Evolutionary conservation across 2,888 invertebrate genomes (phyloP).

Genomic region (Scaptomyza parva): DNA sequence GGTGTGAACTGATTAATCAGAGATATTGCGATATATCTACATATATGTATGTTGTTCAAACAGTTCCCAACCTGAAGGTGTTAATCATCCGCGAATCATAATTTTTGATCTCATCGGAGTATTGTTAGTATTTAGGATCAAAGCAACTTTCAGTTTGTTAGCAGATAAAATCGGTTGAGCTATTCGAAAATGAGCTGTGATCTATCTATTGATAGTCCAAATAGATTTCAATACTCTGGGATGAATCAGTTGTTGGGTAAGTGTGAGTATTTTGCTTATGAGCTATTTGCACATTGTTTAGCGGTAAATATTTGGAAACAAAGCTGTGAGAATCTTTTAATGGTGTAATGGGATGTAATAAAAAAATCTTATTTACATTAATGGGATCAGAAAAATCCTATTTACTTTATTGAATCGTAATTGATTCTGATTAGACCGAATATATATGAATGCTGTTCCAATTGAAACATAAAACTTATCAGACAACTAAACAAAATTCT

Average conservation of each 20-base stretch:
- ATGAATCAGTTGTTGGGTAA: slow-evolving; percentile 1
- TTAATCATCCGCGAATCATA: slow-evolving; percentile 66
- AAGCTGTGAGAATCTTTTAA: not conserved
- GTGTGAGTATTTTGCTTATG: not conserved
- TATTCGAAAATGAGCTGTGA: slow-evolving; percentile 43
- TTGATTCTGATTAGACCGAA: too few species aligned
- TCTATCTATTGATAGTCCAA: slow-evolving; percentile 14
- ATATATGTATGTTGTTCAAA: slow-evolving; percentile 4
- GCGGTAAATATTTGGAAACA: not conserved
- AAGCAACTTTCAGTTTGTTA: slow-evolving; percentile 48
- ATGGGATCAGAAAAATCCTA: not conserved
- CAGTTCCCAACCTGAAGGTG: slow-evolving; percentile 30
- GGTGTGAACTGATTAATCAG: slow-evolving; percentile 66
- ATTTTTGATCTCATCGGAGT: slow-evolving; percentile 8
- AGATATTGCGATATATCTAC: slow-evolving; percentile 21
- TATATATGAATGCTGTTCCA: too few species aligned
- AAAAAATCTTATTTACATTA: too few species aligned
- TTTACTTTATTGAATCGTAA: too few species aligned
- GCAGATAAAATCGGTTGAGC: slow-evolving; percentile 65
- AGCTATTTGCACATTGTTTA: slow-evolving; percentile 1
- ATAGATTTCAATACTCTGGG: not conserved
- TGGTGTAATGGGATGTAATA: too few species aligned
- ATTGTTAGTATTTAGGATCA: slow-evolving; percentile 50
- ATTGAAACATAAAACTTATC: too few species aligned
- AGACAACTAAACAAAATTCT: too few species aligned